Conservation (phyloP, 1,140 invertebrate genomes). For the Cherax destructor region DNA sequence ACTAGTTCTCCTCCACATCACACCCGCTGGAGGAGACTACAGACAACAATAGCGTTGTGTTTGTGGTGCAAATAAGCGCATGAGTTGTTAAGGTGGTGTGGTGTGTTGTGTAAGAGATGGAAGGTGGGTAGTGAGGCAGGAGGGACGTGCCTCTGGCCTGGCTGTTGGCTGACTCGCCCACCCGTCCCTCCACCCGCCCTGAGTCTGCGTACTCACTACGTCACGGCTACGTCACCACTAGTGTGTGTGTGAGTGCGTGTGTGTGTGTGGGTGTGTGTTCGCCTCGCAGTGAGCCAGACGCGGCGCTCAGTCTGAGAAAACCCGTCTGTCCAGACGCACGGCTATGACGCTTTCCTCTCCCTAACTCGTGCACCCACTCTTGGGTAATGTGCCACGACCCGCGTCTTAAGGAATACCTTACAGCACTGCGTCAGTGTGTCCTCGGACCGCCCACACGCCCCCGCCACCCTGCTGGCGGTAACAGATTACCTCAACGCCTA, state of each 20-base stretch:
- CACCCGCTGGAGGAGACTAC: slow-evolving; percentile 2
- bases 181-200: slow-evolving; percentile 26
- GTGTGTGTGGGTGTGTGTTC: slow-evolving; percentile 27
- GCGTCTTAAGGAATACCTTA: slow-evolving; percentile 12
- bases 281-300: slow-evolving; percentile 41
- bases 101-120: slow-evolving; percentile 41
- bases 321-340: slow-evolving; percentile 26
- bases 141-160: slow-evolving; percentile 18
- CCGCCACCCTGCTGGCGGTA: slow-evolving; percentile 10
- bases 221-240: slow-evolving; percentile 62
- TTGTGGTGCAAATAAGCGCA: background rate
- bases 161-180: slow-evolving; percentile 24
- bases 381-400: slow-evolving; percentile 24
- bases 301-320: slow-evolving; percentile 53
- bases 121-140: slow-evolving; percentile 15
- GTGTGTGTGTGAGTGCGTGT: slow-evolving; percentile 47
- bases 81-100: background rate
- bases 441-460: slow-evolving; percentile 16
- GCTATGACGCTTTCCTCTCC: slow-evolving; percentile 22
- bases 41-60: background rate
- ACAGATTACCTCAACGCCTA: background rate
- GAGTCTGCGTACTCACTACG: slow-evolving; percentile 67
- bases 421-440: background rate
- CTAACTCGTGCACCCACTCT: background rate
- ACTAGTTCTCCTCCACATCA: background rate